Conservation (phyloP, 2,888 invertebrate genomes). For the Xestia c-nigrum region DNA sequence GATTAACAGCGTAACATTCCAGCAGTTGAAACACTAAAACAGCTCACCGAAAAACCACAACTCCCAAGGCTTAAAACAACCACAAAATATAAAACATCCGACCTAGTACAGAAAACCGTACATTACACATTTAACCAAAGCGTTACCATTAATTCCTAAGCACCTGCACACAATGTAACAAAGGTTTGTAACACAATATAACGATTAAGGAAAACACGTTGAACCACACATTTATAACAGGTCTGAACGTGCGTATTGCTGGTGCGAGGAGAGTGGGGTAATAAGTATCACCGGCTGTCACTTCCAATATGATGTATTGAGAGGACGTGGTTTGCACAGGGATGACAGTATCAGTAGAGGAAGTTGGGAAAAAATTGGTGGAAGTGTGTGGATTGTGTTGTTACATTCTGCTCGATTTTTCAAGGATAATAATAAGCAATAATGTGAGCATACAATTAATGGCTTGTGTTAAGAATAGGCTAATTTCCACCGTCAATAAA, state of each 20-base stretch:
- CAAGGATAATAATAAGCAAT: background rate
- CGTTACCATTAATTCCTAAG: slow-evolving; percentile 37
- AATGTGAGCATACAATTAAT: background rate
- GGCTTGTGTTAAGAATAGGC: no score
- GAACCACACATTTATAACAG: slow-evolving; percentile 32
- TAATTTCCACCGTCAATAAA: no score
- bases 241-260: slow-evolving; percentile 50
- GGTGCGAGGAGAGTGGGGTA: slow-evolving; percentile 33
- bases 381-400: background rate
- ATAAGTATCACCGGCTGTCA: slow-evolving; percentile 60
- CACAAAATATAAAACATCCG: slow-evolving; percentile 5
- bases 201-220: slow-evolving; percentile 57
- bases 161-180: slow-evolving; percentile 31
- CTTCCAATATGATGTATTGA: slow-evolving; percentile 49
- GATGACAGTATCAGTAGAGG: slow-evolving; percentile 36
- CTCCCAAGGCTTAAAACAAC: background rate
- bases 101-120: slow-evolving; percentile 19
- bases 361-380: slow-evolving; percentile 4
- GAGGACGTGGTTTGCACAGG: slow-evolving; percentile 37
- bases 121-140: slow-evolving; percentile 29
- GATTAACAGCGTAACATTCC: background rate
- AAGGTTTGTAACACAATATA: slow-evolving; percentile 45
- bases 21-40: background rate
- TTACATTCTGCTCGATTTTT: background rate
- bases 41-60: background rate